phyloP scores from a whole-genome alignment of 2,113 vertebrate species.

The Pelobates fuscus region DNA sequence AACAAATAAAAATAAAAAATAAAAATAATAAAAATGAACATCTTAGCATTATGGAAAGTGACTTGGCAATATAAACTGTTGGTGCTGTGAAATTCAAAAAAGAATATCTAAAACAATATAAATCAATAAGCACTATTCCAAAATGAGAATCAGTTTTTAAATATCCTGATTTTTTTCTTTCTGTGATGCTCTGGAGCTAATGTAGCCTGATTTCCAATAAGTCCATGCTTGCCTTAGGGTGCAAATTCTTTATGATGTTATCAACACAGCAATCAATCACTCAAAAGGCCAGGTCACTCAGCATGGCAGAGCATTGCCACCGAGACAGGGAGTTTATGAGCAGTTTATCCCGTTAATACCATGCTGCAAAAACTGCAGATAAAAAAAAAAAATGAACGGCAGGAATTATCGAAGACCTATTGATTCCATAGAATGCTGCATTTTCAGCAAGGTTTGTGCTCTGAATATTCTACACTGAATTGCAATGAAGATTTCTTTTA shows the following conservation, averaged over 20 bases:
- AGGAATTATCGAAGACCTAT: not conserved
- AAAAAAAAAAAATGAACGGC: not conserved
- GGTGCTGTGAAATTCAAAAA: too few species aligned
- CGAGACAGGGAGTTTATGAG: slow-evolving; percentile 7
- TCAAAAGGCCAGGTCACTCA: slow-evolving; percentile 32
- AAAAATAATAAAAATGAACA: too few species aligned
- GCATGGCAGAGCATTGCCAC: slow-evolving; percentile 3
- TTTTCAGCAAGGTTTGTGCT: not conserved
- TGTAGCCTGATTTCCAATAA: slow-evolving; percentile 28
- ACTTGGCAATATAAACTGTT: too few species aligned
- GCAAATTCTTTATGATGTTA: slow-evolving; percentile 44
- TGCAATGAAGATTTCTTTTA: not conserved
- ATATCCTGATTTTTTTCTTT: not conserved
- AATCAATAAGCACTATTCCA: too few species aligned
- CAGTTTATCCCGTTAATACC: slow-evolving; percentile 33
- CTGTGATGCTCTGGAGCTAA: not conserved
- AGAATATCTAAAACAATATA: not conserved
- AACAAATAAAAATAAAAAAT: too few species aligned
- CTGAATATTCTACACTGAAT: not conserved
- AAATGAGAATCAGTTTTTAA: too few species aligned
- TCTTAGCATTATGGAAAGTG: too few species aligned
- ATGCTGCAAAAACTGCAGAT: not conserved
- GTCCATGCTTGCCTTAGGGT: slow-evolving; percentile 27
- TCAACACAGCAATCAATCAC: slow-evolving; percentile 35
- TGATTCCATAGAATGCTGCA: not conserved